Evolutionary conservation across 2,888 invertebrate species (phyloP), one percentile per base, ranked within the genome.

Genomic region (Hirtodrosophila alboralis): DNA sequence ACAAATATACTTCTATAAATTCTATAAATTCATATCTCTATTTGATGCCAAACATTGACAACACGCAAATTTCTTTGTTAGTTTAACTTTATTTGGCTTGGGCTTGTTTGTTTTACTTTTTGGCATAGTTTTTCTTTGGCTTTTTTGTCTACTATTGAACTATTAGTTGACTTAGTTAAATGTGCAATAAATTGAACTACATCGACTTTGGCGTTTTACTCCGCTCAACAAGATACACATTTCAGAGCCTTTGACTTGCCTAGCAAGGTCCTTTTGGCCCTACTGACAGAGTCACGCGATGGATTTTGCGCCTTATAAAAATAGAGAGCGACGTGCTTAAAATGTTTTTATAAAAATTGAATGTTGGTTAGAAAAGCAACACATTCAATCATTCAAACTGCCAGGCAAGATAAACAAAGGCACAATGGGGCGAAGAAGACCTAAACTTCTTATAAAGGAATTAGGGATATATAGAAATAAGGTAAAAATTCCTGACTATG

Each of bases 331-430:
- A 66, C 59, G 64, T 81, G 84, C 76, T 74, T 49, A 64, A 74
- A 75, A 75, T 70, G 73, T 53, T 63, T 75, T 63, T 61, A 52
- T 57, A 48, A 52, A 75, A 85, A 85, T 81, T 81, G 80, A 81
- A 76, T 79, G 63, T 75, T 75, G 84, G 80, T 79, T 83, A 73
- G 75, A 74, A 85, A 74, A 69, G 65, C 74, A 79, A 83, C 80
- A 85, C 86, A 81, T 83, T 81, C 80, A 78, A 79, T 84, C 79
- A 79, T 49, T 84, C 52, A 60, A 66, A 26, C 63, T 36, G 51
- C 52, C 67, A 56, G 78, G 58, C 60, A 80, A 74, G 74, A 81
- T 68, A 70, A 57, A 54, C 52, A 36, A 40, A 49, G 38, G 31
- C 36, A 45, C 40, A 34, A 52, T 41, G 33, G 18, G 48, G 54